Evolutionary conservation across 30 jellyfish, hydroid and myxozoan genomes (phyloP).

Genomic region (Pelagia noctiluca): DNA sequence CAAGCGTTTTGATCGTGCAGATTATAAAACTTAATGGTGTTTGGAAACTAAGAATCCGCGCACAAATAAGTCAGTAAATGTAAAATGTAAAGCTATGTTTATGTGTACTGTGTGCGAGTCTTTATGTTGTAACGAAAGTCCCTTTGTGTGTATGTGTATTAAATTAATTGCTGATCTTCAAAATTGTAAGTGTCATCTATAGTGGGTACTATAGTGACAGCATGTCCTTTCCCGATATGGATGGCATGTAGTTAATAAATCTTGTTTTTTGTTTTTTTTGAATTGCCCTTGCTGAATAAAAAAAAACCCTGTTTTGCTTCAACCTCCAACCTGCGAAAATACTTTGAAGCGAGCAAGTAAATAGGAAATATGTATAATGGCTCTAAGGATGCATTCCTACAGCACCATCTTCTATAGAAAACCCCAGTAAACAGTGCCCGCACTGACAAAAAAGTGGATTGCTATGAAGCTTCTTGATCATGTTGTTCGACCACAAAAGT

Average conservation of each 20-base stretch:
- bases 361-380: no score
- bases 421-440: no score
- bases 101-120: slow-evolving; percentile 8
- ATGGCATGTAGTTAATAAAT: slow-evolving; percentile 6
- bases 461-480: no score
- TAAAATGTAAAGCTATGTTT: background rate
- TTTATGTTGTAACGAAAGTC: background rate
- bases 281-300: no score
- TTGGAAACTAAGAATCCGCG: background rate
- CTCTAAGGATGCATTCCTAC: no score
- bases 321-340: no score
- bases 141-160: slow-evolving; percentile 8
- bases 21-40: background rate
- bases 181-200: background rate
- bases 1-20: background rate
- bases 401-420: no score
- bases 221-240: slow-evolving; percentile 9
- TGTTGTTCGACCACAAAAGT: no score
- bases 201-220: slow-evolving; percentile 4
- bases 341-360: no score
- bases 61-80: background rate
- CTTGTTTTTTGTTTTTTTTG: slow-evolving; percentile 8
- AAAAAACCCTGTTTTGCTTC: no score
- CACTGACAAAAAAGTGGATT: no score
- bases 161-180: no score